Evolutionary conservation across 2,113 vertebrate species (phyloP).

Genomic region (Hemiprocne comata): DNA sequence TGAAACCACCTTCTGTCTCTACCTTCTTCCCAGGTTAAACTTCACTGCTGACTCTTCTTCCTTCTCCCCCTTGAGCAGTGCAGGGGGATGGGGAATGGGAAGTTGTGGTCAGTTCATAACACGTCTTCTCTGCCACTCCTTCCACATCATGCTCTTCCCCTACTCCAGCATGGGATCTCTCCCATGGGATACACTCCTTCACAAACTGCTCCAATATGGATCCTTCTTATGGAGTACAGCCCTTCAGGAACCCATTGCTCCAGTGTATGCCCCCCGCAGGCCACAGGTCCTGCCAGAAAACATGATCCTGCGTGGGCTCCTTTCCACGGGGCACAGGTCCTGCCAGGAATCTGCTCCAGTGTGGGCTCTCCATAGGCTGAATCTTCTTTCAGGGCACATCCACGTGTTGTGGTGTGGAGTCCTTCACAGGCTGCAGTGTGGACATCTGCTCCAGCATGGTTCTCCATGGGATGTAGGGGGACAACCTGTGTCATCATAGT

Average conservation of each 20-base stretch:
- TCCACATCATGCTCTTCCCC: background rate
- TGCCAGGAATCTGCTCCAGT: background rate
- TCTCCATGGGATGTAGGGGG: background rate
- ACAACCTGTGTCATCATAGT: background rate
- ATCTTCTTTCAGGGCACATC: background rate
- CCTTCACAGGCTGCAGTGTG: background rate
- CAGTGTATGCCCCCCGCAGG: fast-evolving
- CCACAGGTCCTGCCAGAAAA: background rate
- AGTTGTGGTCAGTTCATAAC: background rate
- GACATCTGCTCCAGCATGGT: background rate
- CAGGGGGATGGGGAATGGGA: background rate
- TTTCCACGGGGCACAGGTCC: background rate
- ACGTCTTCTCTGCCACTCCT: fast-evolving
- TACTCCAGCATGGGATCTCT: background rate
- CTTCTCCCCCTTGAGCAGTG: fast-evolving
- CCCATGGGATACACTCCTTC: background rate
- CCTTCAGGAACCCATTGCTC: background rate
- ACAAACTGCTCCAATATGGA: background rate
- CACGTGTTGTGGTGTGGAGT: fast-evolving
- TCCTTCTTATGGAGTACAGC: background rate
- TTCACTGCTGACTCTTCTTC: background rate
- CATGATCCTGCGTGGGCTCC: background rate
- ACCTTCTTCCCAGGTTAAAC: background rate
- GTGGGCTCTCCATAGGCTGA: background rate
- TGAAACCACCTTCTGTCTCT: background rate